These are phyloP conservation scores for Megalonaias nervosa DNA, from an alignment of 1,140 invertebrate species.

Conservation along the genomic window DNA sequence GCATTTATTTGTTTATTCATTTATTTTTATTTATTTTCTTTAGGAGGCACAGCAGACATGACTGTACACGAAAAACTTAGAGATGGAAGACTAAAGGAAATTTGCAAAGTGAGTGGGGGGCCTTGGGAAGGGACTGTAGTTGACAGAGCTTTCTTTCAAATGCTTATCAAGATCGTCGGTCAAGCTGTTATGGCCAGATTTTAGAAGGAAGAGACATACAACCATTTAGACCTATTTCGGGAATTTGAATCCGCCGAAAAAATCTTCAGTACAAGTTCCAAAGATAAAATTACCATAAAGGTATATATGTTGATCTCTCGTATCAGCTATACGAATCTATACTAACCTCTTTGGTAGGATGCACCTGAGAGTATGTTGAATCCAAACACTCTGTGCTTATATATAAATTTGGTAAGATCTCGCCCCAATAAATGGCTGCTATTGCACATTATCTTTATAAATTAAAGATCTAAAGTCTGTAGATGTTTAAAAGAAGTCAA, in stretches of 20 bases:
- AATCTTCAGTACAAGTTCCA: not conserved
- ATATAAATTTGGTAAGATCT: too few species aligned
- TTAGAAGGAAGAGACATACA: slow-evolving; percentile 2
- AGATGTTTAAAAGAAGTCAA: too few species aligned
- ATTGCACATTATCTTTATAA: too few species aligned
- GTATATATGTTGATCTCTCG: too few species aligned
- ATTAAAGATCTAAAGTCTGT: too few species aligned
- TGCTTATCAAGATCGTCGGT: slow-evolving; percentile 5
- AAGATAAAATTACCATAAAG: slow-evolving; percentile 1
- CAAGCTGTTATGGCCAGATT: not conserved
- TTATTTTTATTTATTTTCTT: not conserved
- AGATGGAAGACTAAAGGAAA: slow-evolving; percentile 12
- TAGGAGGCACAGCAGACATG: slow-evolving; percentile 26
- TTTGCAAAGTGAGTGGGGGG: slow-evolving; percentile 23
- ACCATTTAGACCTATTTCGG: slow-evolving; percentile 15
- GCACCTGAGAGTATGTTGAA: too few species aligned
- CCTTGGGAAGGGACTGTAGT: slow-evolving; percentile 28
- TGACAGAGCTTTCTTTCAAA: slow-evolving; percentile 6
- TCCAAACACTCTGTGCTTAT: too few species aligned
- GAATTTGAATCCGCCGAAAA: slow-evolving; percentile 22
- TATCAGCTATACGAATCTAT: too few species aligned
- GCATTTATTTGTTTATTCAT: slow-evolving; percentile 69
- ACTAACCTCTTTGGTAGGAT: too few species aligned
- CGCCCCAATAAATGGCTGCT: too few species aligned
- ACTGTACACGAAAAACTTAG: slow-evolving; percentile 7